Evolutionary conservation across 2,888 invertebrate genomes (phyloP).

Genomic region (Oscheius sp.): DNA sequence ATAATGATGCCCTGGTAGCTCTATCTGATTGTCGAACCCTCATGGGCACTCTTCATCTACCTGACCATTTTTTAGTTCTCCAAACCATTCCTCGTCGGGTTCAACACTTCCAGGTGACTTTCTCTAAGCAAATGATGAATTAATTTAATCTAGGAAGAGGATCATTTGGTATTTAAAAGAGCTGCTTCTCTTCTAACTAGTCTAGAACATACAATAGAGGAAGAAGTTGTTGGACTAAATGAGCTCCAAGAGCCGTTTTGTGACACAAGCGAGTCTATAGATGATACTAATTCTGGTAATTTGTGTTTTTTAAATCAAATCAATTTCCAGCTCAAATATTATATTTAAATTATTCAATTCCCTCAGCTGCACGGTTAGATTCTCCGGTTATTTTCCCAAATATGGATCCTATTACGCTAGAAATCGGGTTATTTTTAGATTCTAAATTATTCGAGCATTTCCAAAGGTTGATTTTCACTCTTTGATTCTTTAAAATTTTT

Average conservation of each 20-base stretch:
- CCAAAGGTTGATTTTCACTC: slow-evolving; percentile 42
- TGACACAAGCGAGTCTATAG: slow-evolving; percentile 65
- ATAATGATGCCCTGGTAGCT: slow-evolving; percentile 58
- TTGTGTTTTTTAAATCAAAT: not conserved
- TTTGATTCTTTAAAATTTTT: not conserved
- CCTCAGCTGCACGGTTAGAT: slow-evolving; percentile 64
- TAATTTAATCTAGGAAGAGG: slow-evolving; percentile 51
- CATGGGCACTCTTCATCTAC: slow-evolving; percentile 65
- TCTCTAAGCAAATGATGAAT: not conserved
- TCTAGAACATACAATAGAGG: slow-evolving; percentile 47
- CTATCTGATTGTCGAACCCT: slow-evolving; percentile 65
- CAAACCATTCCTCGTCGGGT: slow-evolving; percentile 65
- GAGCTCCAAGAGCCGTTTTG: slow-evolving; percentile 63
- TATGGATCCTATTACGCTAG: slow-evolving; percentile 69
- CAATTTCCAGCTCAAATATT: slow-evolving; percentile 46
- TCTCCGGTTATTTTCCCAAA: slow-evolving; percentile 69
- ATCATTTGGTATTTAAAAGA: slow-evolving; percentile 66
- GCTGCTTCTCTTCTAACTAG: slow-evolving; percentile 56
- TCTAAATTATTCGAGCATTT: slow-evolving; percentile 69
- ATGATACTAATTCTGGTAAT: slow-evolving; percentile 51
- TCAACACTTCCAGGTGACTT: slow-evolving; percentile 45
- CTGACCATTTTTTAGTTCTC: slow-evolving; percentile 68
- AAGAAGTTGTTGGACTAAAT: slow-evolving; percentile 48
- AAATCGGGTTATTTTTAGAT: slow-evolving; percentile 68
- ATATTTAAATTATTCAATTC: slow-evolving; percentile 66